A percentile compares a stretch with the other conserved stretches of the same genome.
Conservation (phyloP, 1,140 invertebrate species). For the Apis dorsata region DNA sequence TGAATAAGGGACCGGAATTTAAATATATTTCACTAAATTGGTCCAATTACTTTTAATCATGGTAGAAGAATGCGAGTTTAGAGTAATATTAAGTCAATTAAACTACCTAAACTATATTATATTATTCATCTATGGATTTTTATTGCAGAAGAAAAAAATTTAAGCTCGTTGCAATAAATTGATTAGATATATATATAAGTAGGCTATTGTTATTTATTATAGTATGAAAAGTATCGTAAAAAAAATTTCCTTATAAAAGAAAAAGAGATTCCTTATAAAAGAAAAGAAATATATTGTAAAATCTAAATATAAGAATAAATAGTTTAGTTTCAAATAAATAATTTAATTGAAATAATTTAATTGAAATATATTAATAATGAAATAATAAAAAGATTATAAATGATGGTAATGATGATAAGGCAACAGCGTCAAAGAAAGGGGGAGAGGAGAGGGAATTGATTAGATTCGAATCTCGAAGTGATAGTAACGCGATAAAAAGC, state of each 20-base stretch:
- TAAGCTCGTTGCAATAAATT: constrained; percentile 26
- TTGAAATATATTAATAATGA: not conserved
- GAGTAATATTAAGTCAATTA: not conserved
- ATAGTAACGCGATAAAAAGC: constrained; percentile 9
- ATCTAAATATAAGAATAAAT: constrained; percentile 2
- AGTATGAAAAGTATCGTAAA: not conserved
- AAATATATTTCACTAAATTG: constrained; percentile 50
- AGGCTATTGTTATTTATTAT: not conserved
- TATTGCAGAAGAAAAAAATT: constrained; percentile 13
- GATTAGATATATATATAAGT: not conserved
- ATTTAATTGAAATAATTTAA: not conserved
- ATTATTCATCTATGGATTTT: not conserved
- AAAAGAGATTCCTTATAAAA: not conserved
- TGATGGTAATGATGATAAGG: constrained; percentile 17
- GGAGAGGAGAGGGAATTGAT: constrained; percentile 34
- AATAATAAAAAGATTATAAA: not conserved
- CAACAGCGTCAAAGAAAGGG: constrained; percentile 35
- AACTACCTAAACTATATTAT: constrained; percentile 17
- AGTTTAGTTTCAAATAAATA: not conserved
- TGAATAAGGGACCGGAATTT: constrained; percentile 36
- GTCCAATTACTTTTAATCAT: constrained; percentile 50
- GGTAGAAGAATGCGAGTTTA: constrained; percentile 42
- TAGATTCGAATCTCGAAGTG: not conserved
- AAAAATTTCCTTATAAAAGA: not conserved
- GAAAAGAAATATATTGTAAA: not conserved